Conservation (phyloP, 1,140 invertebrate genomes). For the Aphelenchoides avenae region DNA sequence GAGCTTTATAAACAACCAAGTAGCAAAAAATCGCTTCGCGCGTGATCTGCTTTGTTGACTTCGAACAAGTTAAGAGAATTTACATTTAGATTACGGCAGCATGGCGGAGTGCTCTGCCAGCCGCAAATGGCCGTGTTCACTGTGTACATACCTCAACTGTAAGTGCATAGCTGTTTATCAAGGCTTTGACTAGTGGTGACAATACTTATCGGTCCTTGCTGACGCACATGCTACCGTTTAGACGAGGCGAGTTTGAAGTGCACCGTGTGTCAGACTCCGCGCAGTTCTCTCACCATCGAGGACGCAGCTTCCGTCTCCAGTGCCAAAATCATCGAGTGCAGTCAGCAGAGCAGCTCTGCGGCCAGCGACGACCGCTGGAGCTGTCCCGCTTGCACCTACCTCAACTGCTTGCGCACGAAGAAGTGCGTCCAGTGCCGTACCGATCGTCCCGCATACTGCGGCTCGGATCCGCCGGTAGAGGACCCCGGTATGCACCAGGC, state of each 20-base stretch:
- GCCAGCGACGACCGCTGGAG: constrained; percentile 11
- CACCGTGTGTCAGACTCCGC: constrained; percentile 18
- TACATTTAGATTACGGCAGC: neutral
- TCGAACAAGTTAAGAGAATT: neutral
- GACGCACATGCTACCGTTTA: no score
- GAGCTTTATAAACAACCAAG: no score
- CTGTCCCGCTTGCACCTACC: constrained; percentile 19
- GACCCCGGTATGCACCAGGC: no score
- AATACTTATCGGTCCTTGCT: no score
- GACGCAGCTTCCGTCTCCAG: no score
- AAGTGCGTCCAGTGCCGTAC: constrained; percentile 19
- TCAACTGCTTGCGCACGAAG: constrained; percentile 14
- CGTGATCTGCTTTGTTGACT: no score
- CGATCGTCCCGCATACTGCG: constrained; percentile 2
- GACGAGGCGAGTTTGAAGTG: constrained; percentile 18
- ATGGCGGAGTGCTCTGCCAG: constrained; percentile 32
- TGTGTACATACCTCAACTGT: constrained; percentile 23
- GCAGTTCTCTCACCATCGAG: no score
- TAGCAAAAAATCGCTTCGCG: no score
- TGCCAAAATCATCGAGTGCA: no score
- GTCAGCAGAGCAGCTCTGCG: no score
- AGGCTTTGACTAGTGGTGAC: no score
- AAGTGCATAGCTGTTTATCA: no score
- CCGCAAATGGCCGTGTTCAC: constrained; percentile 17
- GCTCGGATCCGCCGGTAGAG: constrained; percentile 4